Conservation (phyloP, 2,113 vertebrate genomes). For the Stictonetta naevosa region DNA sequence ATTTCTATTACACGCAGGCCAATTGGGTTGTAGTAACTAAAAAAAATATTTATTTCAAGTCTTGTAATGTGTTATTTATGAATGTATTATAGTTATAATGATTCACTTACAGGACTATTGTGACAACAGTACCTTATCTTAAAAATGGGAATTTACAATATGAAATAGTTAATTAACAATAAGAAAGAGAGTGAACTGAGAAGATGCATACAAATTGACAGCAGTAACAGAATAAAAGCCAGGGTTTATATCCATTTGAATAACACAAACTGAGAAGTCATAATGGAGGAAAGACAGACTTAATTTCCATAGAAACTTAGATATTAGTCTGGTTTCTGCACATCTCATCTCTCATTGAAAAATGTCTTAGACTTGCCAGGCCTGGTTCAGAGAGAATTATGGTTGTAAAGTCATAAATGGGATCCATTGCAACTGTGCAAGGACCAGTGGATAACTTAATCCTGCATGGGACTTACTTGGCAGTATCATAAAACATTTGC, state of each 20-base stretch:
- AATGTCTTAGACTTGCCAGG: neutral
- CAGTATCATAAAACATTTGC: neutral
- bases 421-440: neutral
- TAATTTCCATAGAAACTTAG: neutral
- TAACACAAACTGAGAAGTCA: neutral
- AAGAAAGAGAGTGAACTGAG: neutral
- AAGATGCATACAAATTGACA: neutral
- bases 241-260: neutral
- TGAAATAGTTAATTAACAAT: constrained; percentile 40
- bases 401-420: neutral
- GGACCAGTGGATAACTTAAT: neutral
- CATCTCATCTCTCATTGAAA: neutral
- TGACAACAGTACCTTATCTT: constrained; percentile 30
- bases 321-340: neutral
- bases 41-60: neutral
- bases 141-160: neutral
- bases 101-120: constrained; percentile 51
- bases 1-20: neutral
- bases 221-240: neutral
- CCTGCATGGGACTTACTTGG: neutral
- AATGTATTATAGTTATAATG: constrained; percentile 2
- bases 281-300: neutral
- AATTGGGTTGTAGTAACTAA: constrained; percentile 1
- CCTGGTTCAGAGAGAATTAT: neutral
- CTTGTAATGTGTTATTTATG: constrained; percentile 37